Evolutionary conservation across 2,113 vertebrate genomes (phyloP), one percentile per base, ranked within the genome.

Genomic region (Atherinomorus stipes): DNA sequence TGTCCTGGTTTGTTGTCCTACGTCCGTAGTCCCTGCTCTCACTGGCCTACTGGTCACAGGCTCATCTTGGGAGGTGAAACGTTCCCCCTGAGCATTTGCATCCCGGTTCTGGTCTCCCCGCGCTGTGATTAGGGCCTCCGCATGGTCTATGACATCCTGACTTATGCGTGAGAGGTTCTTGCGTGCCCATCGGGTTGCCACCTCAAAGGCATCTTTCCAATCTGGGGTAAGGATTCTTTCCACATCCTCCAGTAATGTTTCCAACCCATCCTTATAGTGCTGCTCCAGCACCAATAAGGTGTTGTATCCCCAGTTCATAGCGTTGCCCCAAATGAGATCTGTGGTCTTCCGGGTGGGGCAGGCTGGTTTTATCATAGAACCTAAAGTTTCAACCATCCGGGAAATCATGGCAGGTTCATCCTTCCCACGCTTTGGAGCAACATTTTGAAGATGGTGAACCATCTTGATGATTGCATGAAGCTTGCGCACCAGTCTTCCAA

Each of bases 371-470:
- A 37, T 37, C 34, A 37, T 37, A 4, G 44, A 1, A 28, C 28
- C 5, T 9, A 37, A 37, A 4, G 9, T 9, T 5, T 37, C 34
- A 37, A 37, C 34, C 34, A 37, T 37, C 4, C 34, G 34, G 34
- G 34, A 37, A 37, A 37, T 37, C 34, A 37, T 37, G 51, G n/a
- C n/a, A n/a, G n/a, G n/a, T n/a, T n/a, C n/a, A n/a, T n/a, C n/a
- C n/a, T n/a, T n/a, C n/a, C n/a, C n/a, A n/a, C n/a, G n/a, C n/a
- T n/a, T n/a, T n/a, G n/a, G n/a, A n/a, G n/a, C n/a, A n/a, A n/a
- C 67, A 16, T 71, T 60, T 15, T 60, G 26, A 1, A 60, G 12
- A 2, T 71, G 67, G 16, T 71, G 67, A 1, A 51, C 57, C 16
- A 21, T 12, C 1, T 40, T 60, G 0, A 71, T 38, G 0, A 71